Conservation (phyloP, 1,140 invertebrate genomes). For the Teleopsis dalmanni region DNA sequence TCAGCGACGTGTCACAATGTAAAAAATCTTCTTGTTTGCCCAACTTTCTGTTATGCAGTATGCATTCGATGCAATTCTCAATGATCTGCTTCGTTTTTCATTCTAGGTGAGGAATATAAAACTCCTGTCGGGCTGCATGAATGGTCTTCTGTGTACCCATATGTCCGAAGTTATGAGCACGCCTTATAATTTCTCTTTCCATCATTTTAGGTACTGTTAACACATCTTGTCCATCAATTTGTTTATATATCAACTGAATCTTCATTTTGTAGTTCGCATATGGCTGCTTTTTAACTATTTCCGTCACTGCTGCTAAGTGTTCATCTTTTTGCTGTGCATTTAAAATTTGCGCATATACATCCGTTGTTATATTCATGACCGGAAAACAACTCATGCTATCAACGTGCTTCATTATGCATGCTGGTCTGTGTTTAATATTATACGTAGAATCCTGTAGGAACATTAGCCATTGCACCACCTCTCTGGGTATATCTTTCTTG, state of each 20-base stretch:
- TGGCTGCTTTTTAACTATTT: neutral
- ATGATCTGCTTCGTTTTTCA: neutral
- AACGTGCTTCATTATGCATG: neutral
- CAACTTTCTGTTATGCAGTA: no score
- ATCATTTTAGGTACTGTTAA: neutral
- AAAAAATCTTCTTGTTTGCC: no score
- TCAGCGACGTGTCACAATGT: neutral
- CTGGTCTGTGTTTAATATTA: constrained; percentile 39
- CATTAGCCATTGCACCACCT: constrained; percentile 34
- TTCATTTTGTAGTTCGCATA: neutral
- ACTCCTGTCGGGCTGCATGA: neutral
- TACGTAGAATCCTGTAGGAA: constrained; percentile 38
- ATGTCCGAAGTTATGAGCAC: neutral
- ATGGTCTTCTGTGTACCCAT: neutral
- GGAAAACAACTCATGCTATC: neutral
- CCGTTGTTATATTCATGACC: neutral
- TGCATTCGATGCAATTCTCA: no score
- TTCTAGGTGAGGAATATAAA: constrained; percentile 5
- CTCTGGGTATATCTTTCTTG: constrained; percentile 33
- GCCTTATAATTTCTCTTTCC: constrained; percentile 1
- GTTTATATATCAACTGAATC: neutral
- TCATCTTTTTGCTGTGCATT: neutral
- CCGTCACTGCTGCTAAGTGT: neutral
- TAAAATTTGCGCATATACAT: neutral
- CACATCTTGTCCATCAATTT: neutral